Conservation (phyloP, 2,888 invertebrate genomes). For the Netelia melanura region DNA sequence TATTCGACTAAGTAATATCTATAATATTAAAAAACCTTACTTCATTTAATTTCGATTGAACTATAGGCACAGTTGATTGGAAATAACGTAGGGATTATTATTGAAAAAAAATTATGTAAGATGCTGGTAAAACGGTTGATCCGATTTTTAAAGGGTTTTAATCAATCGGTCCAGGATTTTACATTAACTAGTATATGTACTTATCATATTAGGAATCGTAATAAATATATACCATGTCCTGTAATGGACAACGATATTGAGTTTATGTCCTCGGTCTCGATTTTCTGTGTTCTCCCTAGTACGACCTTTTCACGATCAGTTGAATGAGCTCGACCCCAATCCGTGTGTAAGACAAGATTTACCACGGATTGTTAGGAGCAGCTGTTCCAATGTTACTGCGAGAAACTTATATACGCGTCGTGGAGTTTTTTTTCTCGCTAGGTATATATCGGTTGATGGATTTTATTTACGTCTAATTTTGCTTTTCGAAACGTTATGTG, state of each 20-base stretch:
- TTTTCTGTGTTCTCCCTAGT: slow-evolving; percentile 1
- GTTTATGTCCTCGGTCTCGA: slow-evolving; percentile 4
- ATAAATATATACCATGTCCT: background rate
- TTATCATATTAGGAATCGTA: background rate
- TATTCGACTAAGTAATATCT: no score
- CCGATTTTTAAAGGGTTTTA: no score
- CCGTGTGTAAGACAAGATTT: slow-evolving; percentile 20
- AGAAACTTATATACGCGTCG: background rate
- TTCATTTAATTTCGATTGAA: no score
- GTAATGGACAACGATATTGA: background rate
- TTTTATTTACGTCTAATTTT: slow-evolving; percentile 2
- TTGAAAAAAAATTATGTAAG: no score
- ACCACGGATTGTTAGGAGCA: slow-evolving; percentile 36
- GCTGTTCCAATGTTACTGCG: slow-evolving; percentile 13
- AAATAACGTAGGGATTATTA: no score
- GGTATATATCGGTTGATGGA: background rate
- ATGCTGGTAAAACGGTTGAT: no score
- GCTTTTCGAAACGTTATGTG: background rate
- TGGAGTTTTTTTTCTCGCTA: background rate
- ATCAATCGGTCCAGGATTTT: no score
- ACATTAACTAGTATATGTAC: background rate
- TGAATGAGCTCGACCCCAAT: slow-evolving; percentile 44
- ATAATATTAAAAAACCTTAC: no score
- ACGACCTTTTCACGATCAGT: slow-evolving; percentile 43
- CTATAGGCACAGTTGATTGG: no score